Evolutionary conservation across 2,113 vertebrate genomes (phyloP), one percentile per base, ranked within the genome.

Genomic region (Gymnobelideus leadbeateri): DNA sequence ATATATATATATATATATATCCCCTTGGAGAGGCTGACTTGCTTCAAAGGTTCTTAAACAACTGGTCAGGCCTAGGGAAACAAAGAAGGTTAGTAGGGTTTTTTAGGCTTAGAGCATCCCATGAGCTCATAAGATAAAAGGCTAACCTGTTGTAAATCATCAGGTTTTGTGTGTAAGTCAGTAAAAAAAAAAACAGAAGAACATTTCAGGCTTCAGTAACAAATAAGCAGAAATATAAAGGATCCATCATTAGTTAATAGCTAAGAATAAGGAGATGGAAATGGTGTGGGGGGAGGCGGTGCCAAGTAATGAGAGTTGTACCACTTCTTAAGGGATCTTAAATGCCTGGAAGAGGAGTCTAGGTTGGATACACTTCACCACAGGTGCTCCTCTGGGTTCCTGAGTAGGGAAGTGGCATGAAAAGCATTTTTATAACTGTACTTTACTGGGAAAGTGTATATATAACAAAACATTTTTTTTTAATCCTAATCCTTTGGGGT

Each of bases 21-120:
- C n/a, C 68, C 68, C 68, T 84, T 84, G n/a, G n/a, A 43, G 68
- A 84, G 68, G 68, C n/a, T 84, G 68, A 84, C 68, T 84, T 84
- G n/a, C 68, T 84, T 84, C 68, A 84, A 23, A 84, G n/a, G 6
- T 84, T 84, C 68, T 43, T 84, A 84, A 84, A 43, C n/a, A 84
- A 23, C 68, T 43, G 68, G 68, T 84, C 68, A 84, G 68, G 68
- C 68, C 68, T 84, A 84, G 68, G 68, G 68, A 84, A n/a, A 84
- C 68, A 43, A 61, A 61, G 61, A 68, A 84, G n/a, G 68, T 84
- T 84, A 21, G 68, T 84, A 43, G 68, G 68, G 68, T 84, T 84
- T 84, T 84, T 84, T 16, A 84, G 68, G n/a, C n/a, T 84, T 84
- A 84, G 68, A 43, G 19, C 68, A 84, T 19, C 19, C 68, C 7